Base-by-base conservation (phyloP, 2,888 invertebrate genomes). In the Eudasyphora cyanicolor region DNA sequence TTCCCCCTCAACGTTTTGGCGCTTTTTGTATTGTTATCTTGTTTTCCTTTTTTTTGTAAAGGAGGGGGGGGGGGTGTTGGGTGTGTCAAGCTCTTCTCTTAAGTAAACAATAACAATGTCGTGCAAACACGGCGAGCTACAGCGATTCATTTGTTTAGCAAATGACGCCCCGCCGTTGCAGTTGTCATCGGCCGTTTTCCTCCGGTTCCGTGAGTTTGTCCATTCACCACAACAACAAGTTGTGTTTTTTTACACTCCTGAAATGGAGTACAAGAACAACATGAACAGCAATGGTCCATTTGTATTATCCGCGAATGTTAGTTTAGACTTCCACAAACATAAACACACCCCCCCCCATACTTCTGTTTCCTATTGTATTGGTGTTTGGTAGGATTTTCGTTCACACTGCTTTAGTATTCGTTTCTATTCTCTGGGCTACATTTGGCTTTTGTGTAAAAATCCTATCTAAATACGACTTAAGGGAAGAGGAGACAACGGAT, bases 141-240 rank as follows among this genome's bases (percentile, higher is more conserved):
- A 78, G 57, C 77, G 64, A 74, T 84, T 80, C 75, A 71, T 84
- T 84, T 84, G 80, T 67, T 75, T 54, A 71, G 54, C 38, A 80
- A 84, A 80, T 78, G 71, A 70, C 24, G 73, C 8, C 38, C 38
- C 32, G 76, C 7, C 54, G 51, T n/a, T n/a, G 14, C 51, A 62
- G 27, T 60, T 54, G 32, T 54, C 32, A n/a, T 73, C 38, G 29
- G 21, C 27, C 8, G 10, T 5, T 19, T 38, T 67, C 45, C 76
- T 76, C 45, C 69, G 69, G 38, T 76, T 21, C 57, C 27, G 64
- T 35, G 24, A 54, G 27, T 2, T 57, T 19, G 45, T 45, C n/a
- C 45, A n/a, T n/a, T 76, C 71, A 17, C 49, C n/a, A 12, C 24
- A 14, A 74, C 49, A 35, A 79, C 42, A 80, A 76, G 51, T 76